Base-by-base conservation (phyloP, 2,888 invertebrate species). In the Melieria picta region DNA sequence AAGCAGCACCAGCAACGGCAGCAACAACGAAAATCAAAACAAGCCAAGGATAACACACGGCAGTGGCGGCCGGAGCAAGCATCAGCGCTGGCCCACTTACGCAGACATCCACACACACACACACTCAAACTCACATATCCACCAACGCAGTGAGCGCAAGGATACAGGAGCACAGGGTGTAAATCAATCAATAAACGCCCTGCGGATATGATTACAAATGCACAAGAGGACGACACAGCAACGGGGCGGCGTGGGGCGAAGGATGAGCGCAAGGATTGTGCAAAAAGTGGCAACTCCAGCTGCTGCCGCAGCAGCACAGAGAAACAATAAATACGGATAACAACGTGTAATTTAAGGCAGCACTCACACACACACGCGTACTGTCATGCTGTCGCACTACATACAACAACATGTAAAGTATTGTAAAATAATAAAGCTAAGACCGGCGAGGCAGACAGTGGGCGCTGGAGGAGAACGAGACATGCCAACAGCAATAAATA, bases 111-210 rank as follows among this genome's bases (percentile, higher is more conserved):
- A 63, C 30, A 50, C 4, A 63, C 47, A 47, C 62, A 46, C 16
- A 60, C 16, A 16, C 43, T 1, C 42, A 60, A 2, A 30, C 4
- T 5, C 7, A 58, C 9, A 58, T 43, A 60, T 16, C 5, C 43
- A 16, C 52, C 9, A 50, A 60, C n/a, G 11, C 11, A 60, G 60
- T 11, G 9, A 60, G 46, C n/a, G n/a, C 10, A 5, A 47, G 46
- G 30, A 16, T 11, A 57, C 30, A 57, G 46, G 13, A 45, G n/a
- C 55, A 65, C 64, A 60, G 46, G 50, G 67, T 67, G 73, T 58
- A 73, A 71, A 73, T 73, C 73, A 73, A 73, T 73, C 70, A 73
- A 73, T 73, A 71, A 66, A 64, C 57, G 43, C 66, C 61, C 65
- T 57, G 42, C 63, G 64, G 45, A 67, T 46, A 67, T 16, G 52